These are phyloP conservation scores for Agapostemon virescens DNA, from an alignment of 2,888 invertebrate genomes.

Conservation along the genomic window DNA sequence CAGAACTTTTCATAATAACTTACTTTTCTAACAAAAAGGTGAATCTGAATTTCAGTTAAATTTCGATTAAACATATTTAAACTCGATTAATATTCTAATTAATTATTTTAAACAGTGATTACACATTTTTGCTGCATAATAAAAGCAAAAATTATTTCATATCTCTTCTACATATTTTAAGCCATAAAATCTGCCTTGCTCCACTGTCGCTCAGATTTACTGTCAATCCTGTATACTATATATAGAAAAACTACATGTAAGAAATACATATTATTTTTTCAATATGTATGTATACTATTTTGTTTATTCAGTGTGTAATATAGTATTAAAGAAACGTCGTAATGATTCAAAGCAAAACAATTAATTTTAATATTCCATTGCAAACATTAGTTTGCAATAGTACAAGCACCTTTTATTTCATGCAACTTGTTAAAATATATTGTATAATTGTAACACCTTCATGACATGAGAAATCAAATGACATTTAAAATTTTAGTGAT, in stretches of 20 bases:
- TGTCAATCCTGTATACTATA: background rate
- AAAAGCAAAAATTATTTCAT: background rate
- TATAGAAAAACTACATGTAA: slow-evolving; percentile 7
- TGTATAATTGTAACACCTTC: background rate
- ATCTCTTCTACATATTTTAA: background rate
- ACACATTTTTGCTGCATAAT: background rate
- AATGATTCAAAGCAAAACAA: background rate
- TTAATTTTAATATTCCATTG: background rate
- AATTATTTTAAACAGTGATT: background rate
- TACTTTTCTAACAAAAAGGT: background rate
- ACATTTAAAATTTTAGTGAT: background rate
- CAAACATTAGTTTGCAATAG: background rate
- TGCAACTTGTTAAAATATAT: background rate
- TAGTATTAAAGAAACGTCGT: background rate
- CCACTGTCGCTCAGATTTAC: background rate
- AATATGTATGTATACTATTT: background rate
- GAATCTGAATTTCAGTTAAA: background rate
- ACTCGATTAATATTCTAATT: background rate
- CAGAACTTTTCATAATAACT: background rate
- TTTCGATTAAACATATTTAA: background rate
- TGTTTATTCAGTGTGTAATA: background rate
- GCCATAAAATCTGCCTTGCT: background rate
- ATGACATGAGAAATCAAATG: background rate
- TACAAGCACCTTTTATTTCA: background rate
- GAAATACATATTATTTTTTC: background rate